Evolutionary conservation across 2,113 vertebrate species (phyloP), one percentile per base, ranked within the genome.

Genomic region (Corythaeola cristata): DNA sequence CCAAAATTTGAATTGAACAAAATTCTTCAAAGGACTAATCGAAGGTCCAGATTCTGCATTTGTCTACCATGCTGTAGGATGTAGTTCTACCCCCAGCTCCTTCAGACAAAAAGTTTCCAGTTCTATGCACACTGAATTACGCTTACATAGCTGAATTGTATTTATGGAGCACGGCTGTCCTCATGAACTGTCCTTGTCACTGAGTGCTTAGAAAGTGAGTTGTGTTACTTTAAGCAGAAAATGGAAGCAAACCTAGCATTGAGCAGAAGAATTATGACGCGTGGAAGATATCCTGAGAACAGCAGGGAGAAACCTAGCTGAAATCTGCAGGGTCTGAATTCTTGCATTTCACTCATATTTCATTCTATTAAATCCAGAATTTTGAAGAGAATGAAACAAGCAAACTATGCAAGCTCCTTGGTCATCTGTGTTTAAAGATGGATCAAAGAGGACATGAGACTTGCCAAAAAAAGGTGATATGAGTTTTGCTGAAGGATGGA

Each of bases 121-220:
- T 44, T 75, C 74, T 53, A 1, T n/a, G 30, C 21, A 76, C 27
- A 24, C 21, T 56, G 27, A 82, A 71, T 39, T 66, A 78, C 44
- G 37, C 22, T 75, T 62, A 33, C 0, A 0, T 21, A 69, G 14
- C 44, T 50, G 32, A 71, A 58, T 27, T 73, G 11, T n/a, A 55
- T 45, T 64, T 28, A 45, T 4, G 8, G 21, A 92, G 14, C 45
- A 60, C 0, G 4, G 35, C 16, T 2, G 1, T 89, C 69, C 60
- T 77, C 56, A 13, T 22, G 56, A 87, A 32, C 28, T 39, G 18
- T 44, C 66, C n/a, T 72, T 76, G 72, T 28, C 63, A 81, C 69
- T 7, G 6, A 45, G 23, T 30, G 30, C 20, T 75, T 94, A 84
- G 60, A 87, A 89, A 64, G 15, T 20, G 26, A 84, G 30, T 33